Conservation (phyloP, 1,140 invertebrate genomes). For the Zaprionus davidi region DNA sequence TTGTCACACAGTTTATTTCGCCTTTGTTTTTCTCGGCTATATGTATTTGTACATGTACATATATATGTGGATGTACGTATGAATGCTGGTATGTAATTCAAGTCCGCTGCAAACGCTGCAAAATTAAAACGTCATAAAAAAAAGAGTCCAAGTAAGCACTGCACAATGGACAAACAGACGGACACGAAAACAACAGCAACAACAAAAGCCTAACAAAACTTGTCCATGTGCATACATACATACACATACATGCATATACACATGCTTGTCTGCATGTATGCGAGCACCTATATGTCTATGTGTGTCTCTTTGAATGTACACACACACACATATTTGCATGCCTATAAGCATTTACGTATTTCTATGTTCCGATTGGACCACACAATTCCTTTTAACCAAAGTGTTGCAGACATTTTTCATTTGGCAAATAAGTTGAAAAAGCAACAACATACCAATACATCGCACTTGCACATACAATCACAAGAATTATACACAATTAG, state of each 20-base stretch:
- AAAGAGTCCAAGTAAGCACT: conserved; percentile 26
- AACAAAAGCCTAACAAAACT: conserved; percentile 47
- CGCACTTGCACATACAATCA: conserved; percentile 16
- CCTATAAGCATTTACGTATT: conserved; percentile 23
- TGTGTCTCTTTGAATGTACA: conserved; percentile 4
- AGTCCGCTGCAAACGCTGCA: conserved; percentile 37
- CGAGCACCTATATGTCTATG: conserved; percentile 2
- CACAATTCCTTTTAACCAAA: conserved; percentile 20
- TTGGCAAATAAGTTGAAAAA: conserved; percentile 10
- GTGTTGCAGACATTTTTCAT: conserved; percentile 23
- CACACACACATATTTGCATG: not conserved
- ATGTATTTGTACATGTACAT: conserved; percentile 1
- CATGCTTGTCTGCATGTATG: conserved; percentile 9
- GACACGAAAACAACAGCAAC: conserved; percentile 25
- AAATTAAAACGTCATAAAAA: conserved; percentile 46
- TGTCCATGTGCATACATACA: conserved; percentile 19
- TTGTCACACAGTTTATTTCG: conserved; percentile 17
- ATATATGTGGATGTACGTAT: conserved; percentile 8
- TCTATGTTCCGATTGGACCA: conserved; percentile 42
- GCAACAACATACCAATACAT: conserved; percentile 18
- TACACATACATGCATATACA: not conserved
- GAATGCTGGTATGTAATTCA: conserved; percentile 32
- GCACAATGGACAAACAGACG: conserved; percentile 42
- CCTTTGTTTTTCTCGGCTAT: conserved; percentile 29
- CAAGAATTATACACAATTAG: conserved; percentile 38